Base-by-base conservation (phyloP, 2,888 invertebrate species). In the Glaucopsyche alexis region DNA sequence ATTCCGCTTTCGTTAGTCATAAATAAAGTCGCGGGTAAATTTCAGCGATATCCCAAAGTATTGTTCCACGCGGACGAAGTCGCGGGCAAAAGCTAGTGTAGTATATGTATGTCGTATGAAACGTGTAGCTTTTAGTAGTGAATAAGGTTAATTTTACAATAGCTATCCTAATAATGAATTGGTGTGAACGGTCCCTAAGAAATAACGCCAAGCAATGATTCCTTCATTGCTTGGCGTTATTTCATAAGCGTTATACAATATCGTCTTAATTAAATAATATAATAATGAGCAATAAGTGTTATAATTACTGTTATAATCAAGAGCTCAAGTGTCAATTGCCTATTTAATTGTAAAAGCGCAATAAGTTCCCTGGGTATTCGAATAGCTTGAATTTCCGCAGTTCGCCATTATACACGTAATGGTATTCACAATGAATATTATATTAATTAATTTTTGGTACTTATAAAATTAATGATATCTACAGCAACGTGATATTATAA, bases 231-330 rank as follows among this genome's bases (percentile, higher is more conserved):
- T n/a, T n/a, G n/a, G n/a, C n/a, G n/a, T n/a, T n/a, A n/a, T n/a
- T n/a, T n/a, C n/a, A n/a, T n/a, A n/a, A 47, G 47, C 13, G 47
- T 1, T 47, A 47, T 11, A 47, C 4, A 29, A 29, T 29, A 29
- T 29, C 16, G 16, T 52, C 55, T 55, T 55, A 55, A 55, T 55
- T 55, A 55, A 55, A 55, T 29, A 55, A 19, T 19, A 55, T 55
- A 55, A 55, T 11, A 55, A 55, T 55, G 11, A 19, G 55, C n/a
- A n/a, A 55, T 55, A 11, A 19, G 9, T 55, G 55, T 11, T 55
- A 55, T 19, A 55, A 11, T 55, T 19, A 55, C 55, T 9, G 19
- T 55, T 19, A 55, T 55, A 11, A 55, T 19, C 19, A 19, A 8
- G 9, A 55, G 19, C 19, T 19, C 19, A 4, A 19, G 55, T 11